phyloP scores from a whole-genome alignment of 2,113 vertebrate genomes.

The Percina caprodes region DNA sequence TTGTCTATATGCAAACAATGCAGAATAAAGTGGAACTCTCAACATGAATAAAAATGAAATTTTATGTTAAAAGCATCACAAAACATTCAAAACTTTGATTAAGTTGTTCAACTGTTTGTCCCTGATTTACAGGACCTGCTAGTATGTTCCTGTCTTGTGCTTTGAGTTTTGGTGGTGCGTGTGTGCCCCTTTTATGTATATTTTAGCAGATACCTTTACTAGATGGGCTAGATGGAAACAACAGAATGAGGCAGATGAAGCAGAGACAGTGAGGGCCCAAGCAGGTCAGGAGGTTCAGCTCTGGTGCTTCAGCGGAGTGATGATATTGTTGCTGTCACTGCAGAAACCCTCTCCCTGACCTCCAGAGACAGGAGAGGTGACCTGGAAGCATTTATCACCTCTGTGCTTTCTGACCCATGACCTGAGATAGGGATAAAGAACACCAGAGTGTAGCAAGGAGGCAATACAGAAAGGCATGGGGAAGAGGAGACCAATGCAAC shows the following conservation, averaged over 20 bases:
- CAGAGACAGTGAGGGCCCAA: slow-evolving; percentile 16
- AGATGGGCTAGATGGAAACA: neutral
- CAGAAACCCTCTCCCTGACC: slow-evolving; percentile 64
- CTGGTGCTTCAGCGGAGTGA: slow-evolving; percentile 64
- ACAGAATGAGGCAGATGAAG: slow-evolving; percentile 28
- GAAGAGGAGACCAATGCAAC: neutral
- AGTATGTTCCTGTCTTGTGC: neutral
- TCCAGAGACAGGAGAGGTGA: slow-evolving; percentile 69
- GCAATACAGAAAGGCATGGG: slow-evolving; percentile 15
- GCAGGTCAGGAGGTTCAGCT: slow-evolving; percentile 52
- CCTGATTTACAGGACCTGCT: neutral
- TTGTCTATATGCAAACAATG: neutral
- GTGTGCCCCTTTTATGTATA: neutral
- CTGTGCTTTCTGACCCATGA: slow-evolving; percentile 63
- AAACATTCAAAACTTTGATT: neutral
- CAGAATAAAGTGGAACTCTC: neutral
- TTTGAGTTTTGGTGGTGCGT: neutral
- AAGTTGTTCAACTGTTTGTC: neutral
- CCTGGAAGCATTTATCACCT: slow-evolving; percentile 81
- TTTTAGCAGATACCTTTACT: slow-evolving; percentile 2
- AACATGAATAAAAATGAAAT: neutral
- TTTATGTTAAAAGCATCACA: neutral
- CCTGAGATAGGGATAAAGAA: slow-evolving; percentile 48
- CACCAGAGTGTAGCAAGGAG: neutral
- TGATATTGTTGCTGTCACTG: slow-evolving; percentile 73